Conservation (phyloP, 2,797 vertebrate species). For the Pseudopleuronectes americanus region DNA sequence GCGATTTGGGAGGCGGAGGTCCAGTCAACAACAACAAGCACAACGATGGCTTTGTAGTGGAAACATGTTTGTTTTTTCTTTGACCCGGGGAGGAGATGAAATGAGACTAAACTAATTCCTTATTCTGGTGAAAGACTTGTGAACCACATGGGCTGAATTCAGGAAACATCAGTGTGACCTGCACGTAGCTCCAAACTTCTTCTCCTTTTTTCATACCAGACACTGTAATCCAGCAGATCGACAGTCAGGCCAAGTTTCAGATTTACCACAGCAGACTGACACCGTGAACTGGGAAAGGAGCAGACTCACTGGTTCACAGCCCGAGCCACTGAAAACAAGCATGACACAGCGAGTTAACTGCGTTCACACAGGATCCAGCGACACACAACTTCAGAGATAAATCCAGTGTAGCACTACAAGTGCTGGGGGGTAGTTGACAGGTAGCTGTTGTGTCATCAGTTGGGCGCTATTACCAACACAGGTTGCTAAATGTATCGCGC, state of each 20-base stretch:
- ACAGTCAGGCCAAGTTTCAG: slow-evolving; percentile 1
- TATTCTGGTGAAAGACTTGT: slow-evolving; percentile 32
- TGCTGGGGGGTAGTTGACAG: neutral
- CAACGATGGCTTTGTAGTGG: slow-evolving; percentile 61
- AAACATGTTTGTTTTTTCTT: neutral
- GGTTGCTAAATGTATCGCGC: neutral
- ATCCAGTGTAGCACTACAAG: neutral
- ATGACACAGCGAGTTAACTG: slow-evolving; percentile 4
- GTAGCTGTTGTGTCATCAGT: neutral
- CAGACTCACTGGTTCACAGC: slow-evolving; percentile 13
- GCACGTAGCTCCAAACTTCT: slow-evolving; percentile 24
- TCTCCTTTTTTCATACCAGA: neutral
- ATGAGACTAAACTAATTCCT: slow-evolving; percentile 43
- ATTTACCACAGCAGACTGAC: slow-evolving; percentile 16
- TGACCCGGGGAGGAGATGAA: slow-evolving; percentile 18
- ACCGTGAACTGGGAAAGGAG: slow-evolving; percentile 12
- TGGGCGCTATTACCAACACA: neutral
- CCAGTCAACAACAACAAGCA: slow-evolving; percentile 38
- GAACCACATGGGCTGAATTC: slow-evolving; percentile 26
- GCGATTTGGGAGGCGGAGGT: slow-evolving; percentile 41
- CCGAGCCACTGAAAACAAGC: neutral
- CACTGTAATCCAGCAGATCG: neutral
- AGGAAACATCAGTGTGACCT: slow-evolving; percentile 46
- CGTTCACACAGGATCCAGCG: neutral
- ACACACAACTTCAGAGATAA: too few relatives aligned